Base-by-base conservation (phyloP, 2,888 invertebrate species). In the Lottia scabra region DNA sequence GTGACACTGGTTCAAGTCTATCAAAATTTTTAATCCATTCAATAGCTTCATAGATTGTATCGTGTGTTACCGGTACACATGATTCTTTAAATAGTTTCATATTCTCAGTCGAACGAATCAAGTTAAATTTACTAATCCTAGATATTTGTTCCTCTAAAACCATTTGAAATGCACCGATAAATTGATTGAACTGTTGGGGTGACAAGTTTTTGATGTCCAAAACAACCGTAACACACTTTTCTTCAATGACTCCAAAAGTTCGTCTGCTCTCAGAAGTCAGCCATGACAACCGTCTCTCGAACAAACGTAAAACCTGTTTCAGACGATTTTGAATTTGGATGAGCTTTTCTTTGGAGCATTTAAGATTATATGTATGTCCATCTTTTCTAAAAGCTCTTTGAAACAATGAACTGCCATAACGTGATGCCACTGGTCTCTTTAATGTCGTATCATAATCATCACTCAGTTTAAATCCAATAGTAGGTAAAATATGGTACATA, bases 181-280 rank as follows among this genome's bases (percentile, higher is more conserved):
- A 89, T 78, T 87, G 86, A 73, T 87, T 86, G 81, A 89, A 88
- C 80, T 87, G 85, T 66, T 87, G 84, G 1, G 87, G 85, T 8
- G 88, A 86, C 81, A 86, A 82, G 65, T 86, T 87, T 68, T 84
- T 82, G 48, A 89, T 86, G 80, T 89, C 89, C 48, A 89, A 77
- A 8, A 90, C 87, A 65, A 90, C 81, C 16, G 84, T 83, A 5
- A 88, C 78, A 13, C 80, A 79, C 63, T 82, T 84, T 78, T 89
- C 89, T 75, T 87, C 84, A 30, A 90, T 83, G 5, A 89, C 86
- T 30, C 90, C 89, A 81, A 90, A 90, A 38, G 87, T 74, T 6
- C 89, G 82, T 10, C 89, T 79, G 75, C 89, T 89, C 68, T 88
- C 89, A 12, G 87, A 81, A 1, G 88, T 90, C 74, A 90, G 77